These are phyloP conservation scores for Pachymerium ferrugineum DNA, from an alignment of 2,888 invertebrate species.

Conservation along the genomic window DNA sequence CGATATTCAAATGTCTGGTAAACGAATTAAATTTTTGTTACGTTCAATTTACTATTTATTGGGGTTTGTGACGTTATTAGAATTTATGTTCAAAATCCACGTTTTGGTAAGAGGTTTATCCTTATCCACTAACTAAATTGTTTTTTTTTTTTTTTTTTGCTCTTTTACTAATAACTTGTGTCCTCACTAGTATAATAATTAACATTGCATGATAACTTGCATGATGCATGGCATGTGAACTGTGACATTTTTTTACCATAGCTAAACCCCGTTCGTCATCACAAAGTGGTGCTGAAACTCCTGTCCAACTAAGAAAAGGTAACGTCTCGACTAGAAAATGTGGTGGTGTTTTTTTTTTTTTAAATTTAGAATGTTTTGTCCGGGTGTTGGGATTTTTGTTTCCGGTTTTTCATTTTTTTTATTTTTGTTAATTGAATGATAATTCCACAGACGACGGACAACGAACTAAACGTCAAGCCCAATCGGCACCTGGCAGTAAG, in stretches of 20 bases:
- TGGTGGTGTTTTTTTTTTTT: too few relatives aligned
- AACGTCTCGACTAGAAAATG: too few relatives aligned
- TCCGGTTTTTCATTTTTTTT: too few relatives aligned
- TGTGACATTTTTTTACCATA: neutral
- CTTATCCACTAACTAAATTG: too few relatives aligned
- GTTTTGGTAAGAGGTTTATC: neutral
- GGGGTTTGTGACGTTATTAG: neutral
- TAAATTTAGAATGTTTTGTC: too few relatives aligned
- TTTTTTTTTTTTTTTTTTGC: too few relatives aligned
- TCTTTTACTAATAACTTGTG: too few relatives aligned
- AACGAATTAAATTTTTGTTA: too few relatives aligned
- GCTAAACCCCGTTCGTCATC: neutral
- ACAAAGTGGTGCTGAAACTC: neutral
- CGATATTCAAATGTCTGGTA: too few relatives aligned
- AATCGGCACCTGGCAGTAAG: constrained; percentile 41
- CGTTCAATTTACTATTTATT: too few relatives aligned
- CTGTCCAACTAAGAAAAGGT: constrained; percentile 28
- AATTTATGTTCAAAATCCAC: neutral
- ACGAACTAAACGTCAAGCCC: constrained; percentile 36
- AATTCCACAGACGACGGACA: neutral
- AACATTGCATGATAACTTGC: neutral
- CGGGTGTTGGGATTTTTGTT: neutral
- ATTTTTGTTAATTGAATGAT: neutral
- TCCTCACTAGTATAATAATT: too few relatives aligned
- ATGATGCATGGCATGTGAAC: constrained; percentile 30